Evolutionary conservation across 2,797 vertebrate species (phyloP).

Genomic region (Scleropages formosus): DNA sequence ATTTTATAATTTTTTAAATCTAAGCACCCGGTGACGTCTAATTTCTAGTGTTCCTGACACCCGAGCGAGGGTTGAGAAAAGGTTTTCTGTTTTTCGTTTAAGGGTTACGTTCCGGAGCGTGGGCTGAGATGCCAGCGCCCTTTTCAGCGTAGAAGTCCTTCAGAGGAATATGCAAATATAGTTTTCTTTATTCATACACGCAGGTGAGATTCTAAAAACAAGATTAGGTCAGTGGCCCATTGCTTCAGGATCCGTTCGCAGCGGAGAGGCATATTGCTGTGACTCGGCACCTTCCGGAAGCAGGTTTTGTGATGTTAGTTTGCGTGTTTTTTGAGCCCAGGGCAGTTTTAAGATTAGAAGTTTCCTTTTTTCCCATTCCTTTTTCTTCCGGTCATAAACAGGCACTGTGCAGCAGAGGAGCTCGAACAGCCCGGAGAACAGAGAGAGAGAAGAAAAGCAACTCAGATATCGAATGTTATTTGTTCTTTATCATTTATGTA

Average conservation of each 20-base stretch:
- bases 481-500: too few species aligned
- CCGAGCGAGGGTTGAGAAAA: neutral
- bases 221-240: neutral
- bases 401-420: too few species aligned
- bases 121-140: slow-evolving; percentile 15
- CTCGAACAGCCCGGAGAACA: neutral
- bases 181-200: slow-evolving; percentile 23
- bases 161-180: slow-evolving; percentile 13
- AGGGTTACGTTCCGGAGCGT: neutral
- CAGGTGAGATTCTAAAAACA: neutral
- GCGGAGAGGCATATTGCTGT: slow-evolving; percentile 1
- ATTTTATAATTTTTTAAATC: slow-evolving; percentile 20
- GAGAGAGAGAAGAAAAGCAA: neutral
- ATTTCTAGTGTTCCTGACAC: slow-evolving; percentile 9
- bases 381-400: too few species aligned
- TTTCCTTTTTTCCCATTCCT: too few species aligned
- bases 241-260: neutral
- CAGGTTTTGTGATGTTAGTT: too few species aligned
- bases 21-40: slow-evolving; percentile 24
- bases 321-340: neutral
- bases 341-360: too few species aligned
- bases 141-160: slow-evolving; percentile 1
- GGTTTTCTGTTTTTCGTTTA: slow-evolving; percentile 2
- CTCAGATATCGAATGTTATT: neutral
- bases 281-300: neutral